A percentile compares a stretch with the other conserved stretches of the same genome.
Conservation (phyloP, 2,888 invertebrate species). For the Peribatodes rhomboidaria region DNA sequence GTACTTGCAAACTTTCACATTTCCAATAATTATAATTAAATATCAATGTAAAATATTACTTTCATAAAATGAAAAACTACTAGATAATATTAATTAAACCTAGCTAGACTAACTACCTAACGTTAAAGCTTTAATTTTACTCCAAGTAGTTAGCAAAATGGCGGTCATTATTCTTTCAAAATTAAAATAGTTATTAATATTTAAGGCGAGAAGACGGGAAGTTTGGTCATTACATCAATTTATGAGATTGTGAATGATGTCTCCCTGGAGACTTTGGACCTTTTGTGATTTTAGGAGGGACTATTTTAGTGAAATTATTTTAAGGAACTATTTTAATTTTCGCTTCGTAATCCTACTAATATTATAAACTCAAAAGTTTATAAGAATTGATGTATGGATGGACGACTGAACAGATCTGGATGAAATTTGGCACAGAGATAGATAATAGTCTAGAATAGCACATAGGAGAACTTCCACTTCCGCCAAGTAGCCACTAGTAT, state of each 20-base stretch:
- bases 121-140: constrained; percentile 6
- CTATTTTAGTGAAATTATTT: constrained; percentile 3
- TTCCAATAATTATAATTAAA: too few species aligned
- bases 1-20: too few species aligned
- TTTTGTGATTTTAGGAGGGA: neutral
- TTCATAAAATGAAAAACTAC: neutral
- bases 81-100: too few species aligned
- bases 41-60: neutral
- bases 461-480: too few species aligned
- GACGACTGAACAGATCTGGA: too few species aligned
- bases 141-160: constrained; percentile 13
- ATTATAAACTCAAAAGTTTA: too few species aligned
- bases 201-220: constrained; percentile 17
- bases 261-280: constrained; percentile 3
- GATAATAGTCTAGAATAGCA: too few species aligned
- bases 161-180: constrained; percentile 24
- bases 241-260: constrained; percentile 24
- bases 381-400: too few species aligned
- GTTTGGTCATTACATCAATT: constrained; percentile 29
- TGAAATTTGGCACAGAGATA: too few species aligned
- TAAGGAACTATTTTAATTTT: too few species aligned
- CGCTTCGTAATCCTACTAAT: too few species aligned
- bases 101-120: neutral
- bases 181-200: constrained; percentile 36
- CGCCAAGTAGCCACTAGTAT: too few species aligned